Conservation (phyloP, 2,888 invertebrate genomes). For the Ophonus ardosiacus region DNA sequence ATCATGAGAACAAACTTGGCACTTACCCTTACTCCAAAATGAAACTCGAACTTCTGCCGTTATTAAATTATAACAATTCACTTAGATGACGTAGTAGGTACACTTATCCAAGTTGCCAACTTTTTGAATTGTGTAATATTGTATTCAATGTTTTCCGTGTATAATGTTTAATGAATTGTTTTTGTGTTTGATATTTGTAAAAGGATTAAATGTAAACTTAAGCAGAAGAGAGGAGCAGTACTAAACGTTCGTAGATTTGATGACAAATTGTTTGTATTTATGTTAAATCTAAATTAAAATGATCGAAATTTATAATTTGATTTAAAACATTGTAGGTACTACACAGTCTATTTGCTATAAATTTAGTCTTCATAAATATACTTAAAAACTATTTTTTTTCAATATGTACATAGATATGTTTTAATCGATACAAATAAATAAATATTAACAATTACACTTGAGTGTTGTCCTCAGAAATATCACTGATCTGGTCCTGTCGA, state of each 20-base stretch:
- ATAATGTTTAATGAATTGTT: neutral
- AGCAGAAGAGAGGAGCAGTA: constrained; percentile 27
- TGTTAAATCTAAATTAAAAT: constrained; percentile 63
- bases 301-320: constrained; percentile 63
- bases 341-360: constrained; percentile 64
- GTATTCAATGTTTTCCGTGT: neutral
- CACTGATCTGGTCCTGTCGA: constrained; percentile 64
- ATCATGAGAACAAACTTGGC: neutral
- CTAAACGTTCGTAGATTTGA: constrained; percentile 49
- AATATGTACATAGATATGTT: constrained; percentile 64
- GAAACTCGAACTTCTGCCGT: neutral
- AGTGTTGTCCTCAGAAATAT: constrained; percentile 64
- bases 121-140: neutral
- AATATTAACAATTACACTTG: constrained; percentile 64
- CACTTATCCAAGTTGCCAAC: neutral
- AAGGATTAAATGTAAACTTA: constrained; percentile 3
- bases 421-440: constrained; percentile 64
- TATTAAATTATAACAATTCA: neutral
- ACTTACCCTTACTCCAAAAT: constrained; percentile 3
- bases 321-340: constrained; percentile 64
- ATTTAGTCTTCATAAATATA: constrained; percentile 64
- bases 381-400: constrained; percentile 62
- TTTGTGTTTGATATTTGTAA: neutral
- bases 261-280: constrained; percentile 62
- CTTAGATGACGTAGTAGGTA: neutral